Percentiles rank a stretch among this genome's conserved stretches.
phyloP scores from a whole-genome alignment of 2,797 vertebrate species.

The Todus mexicanus region DNA sequence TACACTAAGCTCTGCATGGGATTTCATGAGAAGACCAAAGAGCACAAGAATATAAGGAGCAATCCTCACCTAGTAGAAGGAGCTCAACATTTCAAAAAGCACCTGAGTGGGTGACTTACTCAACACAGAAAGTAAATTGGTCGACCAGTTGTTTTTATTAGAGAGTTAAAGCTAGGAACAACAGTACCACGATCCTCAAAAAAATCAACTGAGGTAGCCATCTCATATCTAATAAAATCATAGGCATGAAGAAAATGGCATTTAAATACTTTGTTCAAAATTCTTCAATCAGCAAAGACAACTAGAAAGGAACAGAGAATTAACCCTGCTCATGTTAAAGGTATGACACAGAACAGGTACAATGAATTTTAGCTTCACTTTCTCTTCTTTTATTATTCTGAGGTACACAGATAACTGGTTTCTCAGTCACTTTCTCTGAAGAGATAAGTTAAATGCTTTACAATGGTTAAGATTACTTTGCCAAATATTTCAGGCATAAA shows the following conservation, averaged over 20 bases:
- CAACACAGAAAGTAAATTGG: background rate
- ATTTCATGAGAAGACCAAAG: background rate
- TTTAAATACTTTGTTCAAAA: background rate
- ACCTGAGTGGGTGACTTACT: background rate
- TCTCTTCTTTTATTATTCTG: background rate
- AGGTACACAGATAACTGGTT: background rate
- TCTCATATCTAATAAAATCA: background rate
- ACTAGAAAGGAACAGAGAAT: background rate
- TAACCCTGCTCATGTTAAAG: background rate
- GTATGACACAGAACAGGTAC: background rate
- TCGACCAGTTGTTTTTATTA: background rate
- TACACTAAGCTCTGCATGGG: background rate
- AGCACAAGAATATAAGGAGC: background rate
- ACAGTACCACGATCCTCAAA: background rate
- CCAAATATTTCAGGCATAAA: background rate
- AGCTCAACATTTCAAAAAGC: background rate
- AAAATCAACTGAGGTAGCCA: background rate
- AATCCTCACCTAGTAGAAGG: background rate
- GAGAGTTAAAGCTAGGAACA: background rate
- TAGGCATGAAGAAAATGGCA: rapidly evolving
- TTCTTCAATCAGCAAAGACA: background rate
- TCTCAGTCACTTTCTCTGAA: background rate
- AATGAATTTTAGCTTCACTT: background rate
- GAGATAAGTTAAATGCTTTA: background rate
- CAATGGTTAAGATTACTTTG: background rate